Percentiles rank a stretch among this genome's conserved stretches.
These are phyloP conservation scores for Seira ritae DNA, from an alignment of 2,888 invertebrate species.

Conservation along the genomic window DNA sequence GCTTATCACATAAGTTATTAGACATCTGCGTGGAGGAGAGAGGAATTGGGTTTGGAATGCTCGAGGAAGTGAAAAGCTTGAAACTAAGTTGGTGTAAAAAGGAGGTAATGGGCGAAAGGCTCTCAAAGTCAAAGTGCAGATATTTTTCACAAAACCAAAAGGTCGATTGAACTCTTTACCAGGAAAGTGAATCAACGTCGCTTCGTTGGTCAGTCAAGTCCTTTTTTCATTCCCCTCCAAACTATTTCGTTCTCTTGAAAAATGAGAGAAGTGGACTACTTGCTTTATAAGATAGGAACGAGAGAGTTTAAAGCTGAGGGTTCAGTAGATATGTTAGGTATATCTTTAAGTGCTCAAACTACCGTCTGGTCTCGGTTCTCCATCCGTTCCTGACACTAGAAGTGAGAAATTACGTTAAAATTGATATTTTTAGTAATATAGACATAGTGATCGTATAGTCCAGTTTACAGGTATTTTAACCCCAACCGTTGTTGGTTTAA, in stretches of 20 bases:
- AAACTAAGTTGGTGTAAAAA: conserved; percentile 32
- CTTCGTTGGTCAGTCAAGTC: conserved; percentile 44
- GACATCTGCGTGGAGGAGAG: neutral
- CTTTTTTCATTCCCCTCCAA: conserved; percentile 19
- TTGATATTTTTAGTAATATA: neutral
- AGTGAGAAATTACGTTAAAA: neutral
- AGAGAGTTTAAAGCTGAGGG: no score
- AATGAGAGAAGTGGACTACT: neutral
- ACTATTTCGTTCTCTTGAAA: neutral
- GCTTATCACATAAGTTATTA: conserved; percentile 2
- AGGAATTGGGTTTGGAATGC: neutral
- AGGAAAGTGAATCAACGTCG: conserved; percentile 44
- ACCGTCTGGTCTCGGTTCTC: neutral
- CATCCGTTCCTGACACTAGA: neutral
- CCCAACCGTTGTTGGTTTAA: neutral
- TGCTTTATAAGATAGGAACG: neutral
- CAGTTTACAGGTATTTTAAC: neutral
- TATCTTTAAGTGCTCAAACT: neutral
- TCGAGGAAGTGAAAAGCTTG: conserved; percentile 12
- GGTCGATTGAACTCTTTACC: conserved; percentile 38
- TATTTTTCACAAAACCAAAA: conserved; percentile 65
- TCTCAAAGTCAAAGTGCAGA: conserved; percentile 67
- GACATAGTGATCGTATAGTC: neutral
- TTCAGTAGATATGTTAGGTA: no score
- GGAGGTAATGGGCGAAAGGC: conserved; percentile 60